A percentile compares a stretch with the other conserved stretches of the same genome.
These are phyloP conservation scores for Oophaga sylvatica DNA, from an alignment of 2,797 vertebrate species.

Conservation along the genomic window DNA sequence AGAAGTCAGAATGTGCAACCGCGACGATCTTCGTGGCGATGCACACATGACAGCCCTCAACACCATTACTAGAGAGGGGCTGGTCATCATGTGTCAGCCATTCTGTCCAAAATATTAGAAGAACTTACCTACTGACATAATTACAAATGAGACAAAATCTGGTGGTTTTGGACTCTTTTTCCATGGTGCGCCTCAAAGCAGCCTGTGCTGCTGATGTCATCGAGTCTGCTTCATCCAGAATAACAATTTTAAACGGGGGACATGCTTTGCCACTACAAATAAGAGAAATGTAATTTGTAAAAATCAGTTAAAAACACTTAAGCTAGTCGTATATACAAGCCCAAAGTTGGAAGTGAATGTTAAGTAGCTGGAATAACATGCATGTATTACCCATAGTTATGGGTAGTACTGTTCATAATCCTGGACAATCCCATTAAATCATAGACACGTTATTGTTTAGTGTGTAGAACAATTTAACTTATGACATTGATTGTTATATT, in stretches of 20 bases:
- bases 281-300: not conserved
- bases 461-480: too few species aligned
- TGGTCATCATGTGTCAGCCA: not conserved
- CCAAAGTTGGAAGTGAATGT: too few species aligned
- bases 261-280: constrained; percentile 86
- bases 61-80: not conserved
- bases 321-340: too few species aligned
- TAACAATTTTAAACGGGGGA: constrained; percentile 98
- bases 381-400: too few species aligned
- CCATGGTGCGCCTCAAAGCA: constrained; percentile 96
- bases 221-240: constrained; percentile 97
- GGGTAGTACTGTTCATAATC: too few species aligned
- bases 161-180: constrained; percentile 94
- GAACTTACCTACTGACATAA: constrained; percentile 89
- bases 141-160: constrained; percentile 98
- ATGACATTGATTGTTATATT: too few species aligned
- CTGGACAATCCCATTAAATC: too few species aligned
- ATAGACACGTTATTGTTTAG: too few species aligned
- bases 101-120: not conserved
- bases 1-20: too few species aligned
- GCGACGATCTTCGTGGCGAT: too few species aligned
- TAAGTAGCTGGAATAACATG: too few species aligned
- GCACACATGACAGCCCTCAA: too few species aligned
- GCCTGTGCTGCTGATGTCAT: constrained; percentile 96
- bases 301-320: not conserved